Evolutionary conservation across 2,113 vertebrate species (phyloP).

Genomic region (Megalops atlanticus): DNA sequence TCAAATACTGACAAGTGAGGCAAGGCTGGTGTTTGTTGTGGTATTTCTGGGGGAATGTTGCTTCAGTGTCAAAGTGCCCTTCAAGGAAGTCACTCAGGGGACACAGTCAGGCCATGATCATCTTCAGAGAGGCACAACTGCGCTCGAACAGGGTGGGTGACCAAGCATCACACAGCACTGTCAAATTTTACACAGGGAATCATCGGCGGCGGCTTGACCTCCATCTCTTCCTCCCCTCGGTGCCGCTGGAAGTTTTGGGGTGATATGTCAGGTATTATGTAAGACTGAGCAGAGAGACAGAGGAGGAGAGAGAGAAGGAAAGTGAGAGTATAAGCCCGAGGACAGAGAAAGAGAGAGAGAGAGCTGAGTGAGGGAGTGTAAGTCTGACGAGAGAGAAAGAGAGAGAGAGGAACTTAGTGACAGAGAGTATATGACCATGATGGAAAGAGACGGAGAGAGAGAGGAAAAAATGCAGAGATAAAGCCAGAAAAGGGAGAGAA

Average conservation of each 20-base stretch:
- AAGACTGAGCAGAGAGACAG: slow-evolving; percentile 32
- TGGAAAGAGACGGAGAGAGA: too few relatives aligned
- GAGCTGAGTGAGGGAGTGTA: too few relatives aligned
- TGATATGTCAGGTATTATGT: slow-evolving; percentile 36
- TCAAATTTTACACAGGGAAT: background rate
- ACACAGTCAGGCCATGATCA: background rate
- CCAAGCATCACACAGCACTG: background rate
- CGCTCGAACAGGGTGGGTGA: background rate
- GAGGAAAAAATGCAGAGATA: too few relatives aligned
- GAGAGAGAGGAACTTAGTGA: too few relatives aligned
- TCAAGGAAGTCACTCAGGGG: background rate
- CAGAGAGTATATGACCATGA: too few relatives aligned
- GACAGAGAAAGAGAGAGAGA: too few relatives aligned
- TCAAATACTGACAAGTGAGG: background rate
- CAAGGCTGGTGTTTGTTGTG: background rate
- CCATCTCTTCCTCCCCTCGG: slow-evolving; percentile 32
- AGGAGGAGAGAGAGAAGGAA: background rate
- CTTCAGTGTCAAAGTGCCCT: background rate
- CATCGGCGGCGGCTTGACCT: slow-evolving; percentile 25
- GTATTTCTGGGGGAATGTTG: background rate
- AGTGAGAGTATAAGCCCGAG: too few relatives aligned
- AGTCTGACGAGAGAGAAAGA: too few relatives aligned
- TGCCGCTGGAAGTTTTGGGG: slow-evolving; percentile 38
- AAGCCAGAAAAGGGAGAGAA: background rate
- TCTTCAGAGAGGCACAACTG: background rate